A percentile compares a stretch with the other conserved stretches of the same genome.
These are phyloP conservation scores for Gopherus evgoodei DNA, from an alignment of 2,113 vertebrate species.

Conservation along the genomic window DNA sequence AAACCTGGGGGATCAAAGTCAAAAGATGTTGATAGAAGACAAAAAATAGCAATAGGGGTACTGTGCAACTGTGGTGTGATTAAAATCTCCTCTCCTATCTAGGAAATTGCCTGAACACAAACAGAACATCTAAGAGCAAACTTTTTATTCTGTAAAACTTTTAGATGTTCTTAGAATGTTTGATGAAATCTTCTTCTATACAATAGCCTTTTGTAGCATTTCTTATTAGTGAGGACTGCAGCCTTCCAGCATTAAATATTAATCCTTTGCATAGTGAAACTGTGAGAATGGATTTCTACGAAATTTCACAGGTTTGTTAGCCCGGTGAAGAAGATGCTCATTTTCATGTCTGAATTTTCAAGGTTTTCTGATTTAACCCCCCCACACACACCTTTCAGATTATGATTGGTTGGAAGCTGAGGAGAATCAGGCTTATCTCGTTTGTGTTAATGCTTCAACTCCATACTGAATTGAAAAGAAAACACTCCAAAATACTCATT, in stretches of 20 bases:
- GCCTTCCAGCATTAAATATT: slow-evolving; percentile 71
- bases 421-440: not conserved
- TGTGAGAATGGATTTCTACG: slow-evolving; percentile 64
- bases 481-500: not conserved
- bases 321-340: slow-evolving; percentile 62
- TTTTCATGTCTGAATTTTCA: slow-evolving; percentile 62
- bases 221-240: slow-evolving; percentile 66
- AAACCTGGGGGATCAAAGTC: slow-evolving; percentile 1
- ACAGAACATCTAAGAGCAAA: slow-evolving; percentile 46
- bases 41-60: not conserved
- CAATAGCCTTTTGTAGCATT: slow-evolving; percentile 69
- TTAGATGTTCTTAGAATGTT: slow-evolving; percentile 66
- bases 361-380: slow-evolving; percentile 33
- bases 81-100: slow-evolving; percentile 50
- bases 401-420: not conserved
- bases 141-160: slow-evolving; percentile 51
- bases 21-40: not conserved
- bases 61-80: slow-evolving; percentile 16
- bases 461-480: slow-evolving; percentile 1
- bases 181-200: slow-evolving; percentile 66
- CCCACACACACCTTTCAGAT: not conserved
- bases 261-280: slow-evolving; percentile 72
- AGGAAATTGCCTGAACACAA: slow-evolving; percentile 57
- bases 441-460: slow-evolving; percentile 27
- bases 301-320: slow-evolving; percentile 73